Base-by-base conservation (phyloP, 2,113 vertebrate species). In the Nycticryphes semicollaris region DNA sequence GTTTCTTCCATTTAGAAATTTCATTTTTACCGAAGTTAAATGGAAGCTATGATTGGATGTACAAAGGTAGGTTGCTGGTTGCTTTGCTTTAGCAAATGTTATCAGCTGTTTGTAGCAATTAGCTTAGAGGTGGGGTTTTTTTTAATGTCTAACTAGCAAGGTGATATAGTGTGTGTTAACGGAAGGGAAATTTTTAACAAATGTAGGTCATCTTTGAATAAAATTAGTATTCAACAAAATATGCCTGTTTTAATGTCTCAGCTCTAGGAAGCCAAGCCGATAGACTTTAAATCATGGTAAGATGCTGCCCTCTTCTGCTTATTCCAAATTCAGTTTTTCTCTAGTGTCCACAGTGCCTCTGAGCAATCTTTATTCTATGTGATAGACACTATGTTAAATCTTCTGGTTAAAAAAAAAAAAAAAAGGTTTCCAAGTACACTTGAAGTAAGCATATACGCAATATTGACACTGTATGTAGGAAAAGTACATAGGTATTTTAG, bases 281-380 rank as follows among this genome's bases (percentile, higher is more conserved):
- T 9, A 18, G 66, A 14, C 43, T 45, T 57, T 30, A 80, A 93
- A 96, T 27, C 12, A 1, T 47, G 94, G 97, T 91, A 73, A 93
- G 57, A 96, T 92, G 95, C 94, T 98, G 97, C 98, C 98, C 97
- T 97, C 98, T 98, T 87, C 96, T 97, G 97, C 66, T 68, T 60
- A 19, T 53, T 24, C 10, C 22, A 70, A 68, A 75, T 33, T 83
- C 53, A 2, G 3, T 12, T 87, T 83, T 83, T 33, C 47, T 74
- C 15, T 48, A 6, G 16, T 14, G 17, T 30, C 57, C 1, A 1
- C 21, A 33, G 37, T 14, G 50, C 28, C 25, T 75, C 17, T 27
- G 17, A 74, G n/a, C 31, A 47, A 3, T 50, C 48, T 82, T 43
- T 57, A 28, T 8, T 62, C 50, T 47, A 18, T 25, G 7, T 41